Evolutionary conservation across 2,113 vertebrate species (phyloP).

Genomic region (Cyprinodon tularosa): DNA sequence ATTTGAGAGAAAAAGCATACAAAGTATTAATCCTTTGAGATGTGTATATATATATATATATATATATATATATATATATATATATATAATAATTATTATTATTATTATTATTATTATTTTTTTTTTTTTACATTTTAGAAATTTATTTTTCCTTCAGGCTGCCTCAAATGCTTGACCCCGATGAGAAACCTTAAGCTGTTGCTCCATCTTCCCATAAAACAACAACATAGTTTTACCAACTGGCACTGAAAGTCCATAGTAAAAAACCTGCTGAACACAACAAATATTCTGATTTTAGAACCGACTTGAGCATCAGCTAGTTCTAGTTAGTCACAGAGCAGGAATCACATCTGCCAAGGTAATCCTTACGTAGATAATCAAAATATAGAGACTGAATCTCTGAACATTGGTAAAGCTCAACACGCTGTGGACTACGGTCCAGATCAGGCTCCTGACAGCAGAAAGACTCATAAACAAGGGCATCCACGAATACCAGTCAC

Average conservation of each 20-base stretch:
- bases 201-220: conserved; percentile 47
- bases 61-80: too few species aligned
- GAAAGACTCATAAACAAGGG: too few species aligned
- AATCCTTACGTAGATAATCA: neutral
- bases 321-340: conserved; percentile 1
- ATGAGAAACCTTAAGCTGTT: conserved; percentile 31
- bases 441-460: too few species aligned
- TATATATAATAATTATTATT: too few species aligned
- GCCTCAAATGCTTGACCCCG: conserved; percentile 7
- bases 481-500: too few species aligned
- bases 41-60: too few species aligned
- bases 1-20: conserved; percentile 35
- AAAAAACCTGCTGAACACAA: conserved; percentile 15
- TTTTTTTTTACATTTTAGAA: conserved; percentile 46
- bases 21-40: neutral
- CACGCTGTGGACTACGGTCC: too few species aligned
- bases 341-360: neutral
- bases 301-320: neutral
- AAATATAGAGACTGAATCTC: neutral
- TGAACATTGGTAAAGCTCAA: neutral
- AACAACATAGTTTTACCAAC: conserved; percentile 35
- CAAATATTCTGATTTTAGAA: conserved; percentile 10
- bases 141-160: conserved; percentile 40
- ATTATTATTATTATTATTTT: neutral
- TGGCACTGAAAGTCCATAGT: conserved; percentile 28